These are phyloP conservation scores for Myiozetetes cayanensis DNA, from an alignment of 2,113 vertebrate genomes.

Conservation along the genomic window DNA sequence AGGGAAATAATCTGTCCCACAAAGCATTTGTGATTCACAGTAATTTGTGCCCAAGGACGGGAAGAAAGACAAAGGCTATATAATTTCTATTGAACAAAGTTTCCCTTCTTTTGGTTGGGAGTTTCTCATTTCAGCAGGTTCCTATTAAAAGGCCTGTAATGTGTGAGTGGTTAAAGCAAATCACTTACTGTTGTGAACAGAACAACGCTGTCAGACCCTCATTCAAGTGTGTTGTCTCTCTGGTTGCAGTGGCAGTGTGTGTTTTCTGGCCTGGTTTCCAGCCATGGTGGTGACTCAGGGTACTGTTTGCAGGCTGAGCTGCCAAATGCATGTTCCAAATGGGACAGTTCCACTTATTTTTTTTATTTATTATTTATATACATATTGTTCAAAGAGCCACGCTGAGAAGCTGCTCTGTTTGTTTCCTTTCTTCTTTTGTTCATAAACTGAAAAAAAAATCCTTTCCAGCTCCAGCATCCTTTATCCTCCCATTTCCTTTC, in stretches of 20 bases:
- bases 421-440: conserved; percentile 67
- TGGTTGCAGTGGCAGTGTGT: conserved; percentile 23
- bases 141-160: not conserved
- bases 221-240: not conserved
- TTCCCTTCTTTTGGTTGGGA: not conserved
- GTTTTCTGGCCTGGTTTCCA: conserved; percentile 47
- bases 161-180: not conserved
- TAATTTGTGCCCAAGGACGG: not conserved
- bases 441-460: conserved; percentile 51
- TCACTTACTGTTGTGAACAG: not conserved
- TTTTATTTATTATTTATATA: conserved; percentile 47
- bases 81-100: not conserved
- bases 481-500: conserved; percentile 66
- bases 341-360: conserved; percentile 21
- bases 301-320: conserved; percentile 33
- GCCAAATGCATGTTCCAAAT: conserved; percentile 35
- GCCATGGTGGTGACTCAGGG: conserved; percentile 31
- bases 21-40: not conserved
- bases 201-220: not conserved
- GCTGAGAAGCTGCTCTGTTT: conserved; percentile 54
- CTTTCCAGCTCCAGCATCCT: conserved; percentile 55
- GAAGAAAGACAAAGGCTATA: not conserved
- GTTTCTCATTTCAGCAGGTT: not conserved
- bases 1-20: not conserved
- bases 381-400: conserved; percentile 42